A percentile compares a stretch with the other conserved stretches of the same genome.
phyloP scores from a whole-genome alignment of 2,797 vertebrate species.

The Melanotaenia maccullochi region DNA sequence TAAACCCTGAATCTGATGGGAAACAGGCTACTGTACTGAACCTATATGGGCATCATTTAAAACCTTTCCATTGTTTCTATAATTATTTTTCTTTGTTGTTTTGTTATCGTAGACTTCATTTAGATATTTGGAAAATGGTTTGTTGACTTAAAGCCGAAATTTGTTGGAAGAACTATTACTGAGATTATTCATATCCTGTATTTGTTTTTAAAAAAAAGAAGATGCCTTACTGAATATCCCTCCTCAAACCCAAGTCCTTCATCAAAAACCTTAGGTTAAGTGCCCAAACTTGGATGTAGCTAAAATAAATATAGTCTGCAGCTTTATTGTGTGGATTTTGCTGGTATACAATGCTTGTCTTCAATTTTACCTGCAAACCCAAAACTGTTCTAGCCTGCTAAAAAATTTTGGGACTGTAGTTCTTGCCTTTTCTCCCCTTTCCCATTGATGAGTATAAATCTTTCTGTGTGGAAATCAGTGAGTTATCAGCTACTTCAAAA shows the following conservation, averaged over 20 bases:
- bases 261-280: background rate
- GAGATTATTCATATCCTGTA: no score
- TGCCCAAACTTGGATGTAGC: background rate
- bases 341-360: background rate
- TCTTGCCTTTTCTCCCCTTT: conserved; percentile 8
- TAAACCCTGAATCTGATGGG: conserved; percentile 44
- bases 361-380: conserved; percentile 11
- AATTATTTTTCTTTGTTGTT: conserved; percentile 39
- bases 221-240: conserved; percentile 1
- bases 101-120: conserved; percentile 21
- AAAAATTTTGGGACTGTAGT: conserved; percentile 1
- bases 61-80: conserved; percentile 45
- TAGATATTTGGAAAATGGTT: conserved; percentile 3
- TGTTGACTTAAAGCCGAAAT: conserved; percentile 3
- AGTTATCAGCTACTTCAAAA: background rate
- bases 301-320: background rate
- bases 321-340: background rate
- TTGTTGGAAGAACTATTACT: background rate
- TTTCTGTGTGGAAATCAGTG: conserved; percentile 5
- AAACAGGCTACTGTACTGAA: conserved; percentile 33
- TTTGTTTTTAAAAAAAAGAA: background rate
- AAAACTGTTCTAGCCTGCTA: conserved; percentile 9
- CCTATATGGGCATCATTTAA: conserved; percentile 21
- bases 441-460: background rate
- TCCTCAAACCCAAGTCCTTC: background rate